Evolutionary conservation across 30 jellyfish, hydroid and myxozoan genomes (phyloP).

Genomic region (Phacellophora camtschatica): DNA sequence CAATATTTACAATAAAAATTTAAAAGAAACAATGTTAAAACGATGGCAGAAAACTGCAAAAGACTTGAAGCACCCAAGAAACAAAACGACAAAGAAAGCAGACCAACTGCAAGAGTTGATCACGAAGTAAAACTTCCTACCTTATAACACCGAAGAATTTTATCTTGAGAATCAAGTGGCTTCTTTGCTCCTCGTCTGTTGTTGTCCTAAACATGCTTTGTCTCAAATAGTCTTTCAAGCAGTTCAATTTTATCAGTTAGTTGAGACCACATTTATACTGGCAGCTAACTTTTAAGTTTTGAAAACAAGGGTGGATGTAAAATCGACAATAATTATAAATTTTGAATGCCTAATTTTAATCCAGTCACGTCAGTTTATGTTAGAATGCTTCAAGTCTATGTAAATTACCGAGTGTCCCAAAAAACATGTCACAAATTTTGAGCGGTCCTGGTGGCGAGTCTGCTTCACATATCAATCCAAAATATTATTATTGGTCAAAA

Average conservation of each 20-base stretch:
- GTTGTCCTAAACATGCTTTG: not conserved
- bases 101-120: conserved; percentile 22
- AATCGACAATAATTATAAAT: too few species aligned
- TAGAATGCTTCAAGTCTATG: conserved; percentile 77
- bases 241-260: not conserved
- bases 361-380: conserved; percentile 22
- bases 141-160: conserved; percentile 39
- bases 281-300: too few species aligned
- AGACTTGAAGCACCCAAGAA: conserved; percentile 77
- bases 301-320: too few species aligned
- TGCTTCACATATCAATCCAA: too few species aligned
- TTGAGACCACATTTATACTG: too few species aligned
- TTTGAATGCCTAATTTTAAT: too few species aligned
- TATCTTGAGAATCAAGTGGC: conserved; percentile 4
- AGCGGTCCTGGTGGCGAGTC: too few species aligned
- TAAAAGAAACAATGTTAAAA: not conserved
- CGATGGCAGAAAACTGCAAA: conserved; percentile 68
- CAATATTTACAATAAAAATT: not conserved
- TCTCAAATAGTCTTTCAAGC: not conserved
- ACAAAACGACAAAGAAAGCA: conserved; percentile 46
- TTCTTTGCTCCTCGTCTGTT: conserved; percentile 12
- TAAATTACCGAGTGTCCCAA: not conserved
- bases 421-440: not conserved
- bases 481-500: too few species aligned
- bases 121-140: conserved; percentile 38